Evolutionary conservation across 2,888 invertebrate species (phyloP), one percentile per base, ranked within the genome.

Genomic region (Meteorus cinctellus): DNA sequence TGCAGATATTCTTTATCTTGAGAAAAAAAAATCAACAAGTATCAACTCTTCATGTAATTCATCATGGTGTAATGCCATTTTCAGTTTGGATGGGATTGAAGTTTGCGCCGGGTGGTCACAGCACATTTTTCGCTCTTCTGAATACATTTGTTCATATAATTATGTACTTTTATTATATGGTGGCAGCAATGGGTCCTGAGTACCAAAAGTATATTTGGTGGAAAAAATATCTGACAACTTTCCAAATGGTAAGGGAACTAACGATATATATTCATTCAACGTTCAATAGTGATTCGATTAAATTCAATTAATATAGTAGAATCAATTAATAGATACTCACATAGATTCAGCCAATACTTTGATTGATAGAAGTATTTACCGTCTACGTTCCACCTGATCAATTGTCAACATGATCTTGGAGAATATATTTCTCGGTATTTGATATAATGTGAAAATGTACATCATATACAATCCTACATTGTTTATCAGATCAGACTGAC

Each of bases 121-220:
- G 97, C 90, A 98, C 98, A 77, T 98, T 98, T 92, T 98, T 98
- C 90, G 96, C 97, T 48, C 92, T 97, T 84, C 92, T 98, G 84
- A 98, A 98, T 90, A 95, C 97, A 2, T 97, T 98, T 89, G 98
- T 98, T 78, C 98, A 98, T 90, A 96, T 98, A 86, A 93, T 98
- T 80, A 98, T 98, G 98, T 98, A 98, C 91, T 96, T 96, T 90
- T 98, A 98, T 91, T 98, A 98, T 90, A 97, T 97, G 94, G 92
- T 98, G 79, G 94, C 98, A 5, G 98, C 98, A 31, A 94, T 98
- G 94, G 98, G 98, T 72, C 98, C 98, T 60, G 91, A 93, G 87
- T 98, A 96, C 90, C 96, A 96, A 90, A 97, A 96, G 90, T 98
- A 94, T 90, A 95, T 98, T 84, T 98, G 98, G 98, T 98, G 98